A percentile compares a stretch with the other conserved stretches of the same genome.
These are phyloP conservation scores for Pyrgilauda ruficollis DNA, from an alignment of 2,113 vertebrate genomes.

Conservation along the genomic window DNA sequence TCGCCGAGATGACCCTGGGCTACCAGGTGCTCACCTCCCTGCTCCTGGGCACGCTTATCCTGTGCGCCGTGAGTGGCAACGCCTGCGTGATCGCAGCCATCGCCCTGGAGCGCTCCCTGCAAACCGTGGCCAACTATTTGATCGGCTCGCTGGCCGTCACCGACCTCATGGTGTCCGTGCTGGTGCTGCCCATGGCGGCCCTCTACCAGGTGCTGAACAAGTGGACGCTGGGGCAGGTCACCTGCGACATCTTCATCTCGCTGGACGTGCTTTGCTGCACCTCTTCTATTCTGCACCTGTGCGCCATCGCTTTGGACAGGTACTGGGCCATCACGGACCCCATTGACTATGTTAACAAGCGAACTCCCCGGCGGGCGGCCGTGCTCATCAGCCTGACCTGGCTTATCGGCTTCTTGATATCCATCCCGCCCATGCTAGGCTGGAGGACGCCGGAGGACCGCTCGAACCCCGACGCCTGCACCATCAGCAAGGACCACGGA, in stretches of 20 bases:
- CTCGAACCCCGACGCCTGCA: constrained; percentile 89
- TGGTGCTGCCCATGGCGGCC: constrained; percentile 97
- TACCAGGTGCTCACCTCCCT: constrained; percentile 93
- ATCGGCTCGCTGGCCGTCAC: constrained; percentile 96
- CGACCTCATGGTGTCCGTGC: constrained; percentile 96
- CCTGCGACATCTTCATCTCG: constrained; percentile 95
- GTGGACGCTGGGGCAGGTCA: constrained; percentile 95
- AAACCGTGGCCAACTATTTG: constrained; percentile 97
- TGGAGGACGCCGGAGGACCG: constrained; percentile 95
- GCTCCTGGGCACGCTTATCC: constrained; percentile 87
- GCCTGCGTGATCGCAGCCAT: constrained; percentile 95
- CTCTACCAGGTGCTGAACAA: constrained; percentile 96
- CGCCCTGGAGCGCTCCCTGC: constrained; percentile 92
- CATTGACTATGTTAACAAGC: constrained; percentile 96
- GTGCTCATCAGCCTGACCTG: constrained; percentile 92
- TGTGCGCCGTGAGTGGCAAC: constrained; percentile 93
- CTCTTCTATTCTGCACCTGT: constrained; percentile 96
- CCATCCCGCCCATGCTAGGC: constrained; percentile 97
- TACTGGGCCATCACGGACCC: constrained; percentile 99
- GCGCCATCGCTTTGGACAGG: constrained; percentile 95
- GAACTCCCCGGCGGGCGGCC: constrained; percentile 91
- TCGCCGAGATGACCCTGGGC: constrained; percentile 79
- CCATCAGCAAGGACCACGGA: constrained; percentile 94
- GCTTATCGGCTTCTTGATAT: constrained; percentile 95
- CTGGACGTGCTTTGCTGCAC: constrained; percentile 97